Evolutionary conservation across 2,113 vertebrate species (phyloP).

Genomic region (Panurus biarmicus): DNA sequence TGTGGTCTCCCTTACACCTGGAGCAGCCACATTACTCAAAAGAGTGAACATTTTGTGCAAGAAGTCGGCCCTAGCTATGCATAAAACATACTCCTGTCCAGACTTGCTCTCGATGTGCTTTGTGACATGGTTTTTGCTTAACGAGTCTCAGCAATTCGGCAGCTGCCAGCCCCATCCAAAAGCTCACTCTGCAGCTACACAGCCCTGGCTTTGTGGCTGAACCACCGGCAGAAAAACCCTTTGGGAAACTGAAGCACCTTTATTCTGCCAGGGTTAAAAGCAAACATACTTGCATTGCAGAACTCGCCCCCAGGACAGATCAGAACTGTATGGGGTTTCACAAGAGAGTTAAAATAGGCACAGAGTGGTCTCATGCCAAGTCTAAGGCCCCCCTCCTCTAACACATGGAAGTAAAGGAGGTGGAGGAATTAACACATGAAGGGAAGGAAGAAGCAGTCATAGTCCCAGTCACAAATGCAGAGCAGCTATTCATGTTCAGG

Average conservation of each 20-base stretch:
- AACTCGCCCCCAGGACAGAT: neutral
- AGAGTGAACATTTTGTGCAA: neutral
- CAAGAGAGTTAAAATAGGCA: neutral
- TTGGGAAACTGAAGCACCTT: neutral
- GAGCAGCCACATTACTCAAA: neutral
- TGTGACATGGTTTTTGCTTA: neutral
- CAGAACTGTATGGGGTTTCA: neutral
- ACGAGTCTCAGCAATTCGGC: fast-evolving
- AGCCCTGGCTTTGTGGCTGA: neutral
- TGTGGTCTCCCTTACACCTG: neutral
- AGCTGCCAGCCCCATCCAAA: neutral
- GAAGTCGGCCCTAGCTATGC: neutral
- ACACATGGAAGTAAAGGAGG: neutral
- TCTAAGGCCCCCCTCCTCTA: neutral
- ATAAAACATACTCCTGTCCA: neutral
- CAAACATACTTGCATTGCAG: neutral
- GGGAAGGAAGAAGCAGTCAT: neutral
- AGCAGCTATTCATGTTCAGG: neutral
- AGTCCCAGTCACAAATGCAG: neutral
- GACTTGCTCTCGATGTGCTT: neutral
- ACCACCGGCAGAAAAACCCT: fast-evolving
- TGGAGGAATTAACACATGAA: neutral
- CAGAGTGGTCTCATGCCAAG: neutral
- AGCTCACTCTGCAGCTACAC: neutral
- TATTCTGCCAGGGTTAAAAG: neutral